Conservation (phyloP, 2,888 invertebrate species). For the Macaria notata region DNA sequence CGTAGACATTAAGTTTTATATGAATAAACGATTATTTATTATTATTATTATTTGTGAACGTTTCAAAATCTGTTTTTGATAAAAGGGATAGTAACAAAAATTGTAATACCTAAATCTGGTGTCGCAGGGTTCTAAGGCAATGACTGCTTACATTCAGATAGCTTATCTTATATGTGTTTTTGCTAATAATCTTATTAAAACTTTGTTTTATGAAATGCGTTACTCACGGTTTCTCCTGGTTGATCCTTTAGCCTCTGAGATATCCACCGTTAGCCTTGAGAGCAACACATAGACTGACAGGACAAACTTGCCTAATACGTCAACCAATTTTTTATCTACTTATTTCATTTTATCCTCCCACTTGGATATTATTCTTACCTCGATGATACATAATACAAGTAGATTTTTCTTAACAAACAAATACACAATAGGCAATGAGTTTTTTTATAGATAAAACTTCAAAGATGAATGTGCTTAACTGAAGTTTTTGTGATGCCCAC, state of each 20-base stretch:
- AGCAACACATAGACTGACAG: constrained; percentile 4
- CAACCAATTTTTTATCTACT: not conserved
- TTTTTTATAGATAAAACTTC: constrained; percentile 3
- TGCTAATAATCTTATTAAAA: too few relatives aligned
- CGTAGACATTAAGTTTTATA: too few relatives aligned
- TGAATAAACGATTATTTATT: too few relatives aligned
- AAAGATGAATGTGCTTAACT: constrained; percentile 8
- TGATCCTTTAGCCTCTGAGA: not conserved
- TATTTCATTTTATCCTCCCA: constrained; percentile 1
- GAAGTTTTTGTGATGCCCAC: constrained; percentile 17
- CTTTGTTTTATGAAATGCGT: too few relatives aligned
- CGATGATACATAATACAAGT: constrained; percentile 1
- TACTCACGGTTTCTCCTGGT: not conserved
- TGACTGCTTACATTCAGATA: too few relatives aligned
- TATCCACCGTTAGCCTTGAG: not conserved
- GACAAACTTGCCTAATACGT: not conserved
- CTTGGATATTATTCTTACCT: constrained; percentile 4
- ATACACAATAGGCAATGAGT: constrained; percentile 3
- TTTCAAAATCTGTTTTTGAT: too few relatives aligned
- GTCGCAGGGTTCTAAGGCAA: too few relatives aligned
- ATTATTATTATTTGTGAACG: too few relatives aligned
- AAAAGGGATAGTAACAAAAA: too few relatives aligned
- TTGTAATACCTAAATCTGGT: too few relatives aligned
- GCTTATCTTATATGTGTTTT: too few relatives aligned
- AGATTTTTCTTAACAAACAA: constrained; percentile 8